A percentile compares a stretch with the other conserved stretches of the same genome.
Conservation (phyloP, 2,888 invertebrate species). For the Microctonus hyperodae region DNA sequence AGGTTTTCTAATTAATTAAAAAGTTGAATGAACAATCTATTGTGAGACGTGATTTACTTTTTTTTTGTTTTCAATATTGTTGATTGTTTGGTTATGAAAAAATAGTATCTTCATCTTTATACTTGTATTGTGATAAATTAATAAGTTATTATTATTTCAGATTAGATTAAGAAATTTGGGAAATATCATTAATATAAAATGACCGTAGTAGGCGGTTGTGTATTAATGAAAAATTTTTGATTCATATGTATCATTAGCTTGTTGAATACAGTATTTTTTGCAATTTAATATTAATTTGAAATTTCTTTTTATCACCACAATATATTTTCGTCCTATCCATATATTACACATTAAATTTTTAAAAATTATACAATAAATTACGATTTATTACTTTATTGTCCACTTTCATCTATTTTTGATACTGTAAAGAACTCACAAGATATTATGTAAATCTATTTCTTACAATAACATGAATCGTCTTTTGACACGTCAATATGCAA, state of each 20-base stretch:
- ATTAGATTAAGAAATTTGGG: neutral
- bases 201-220: neutral
- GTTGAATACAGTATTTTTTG: slow-evolving; percentile 38
- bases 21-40: too few relatives aligned
- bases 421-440: slow-evolving; percentile 12
- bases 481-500: slow-evolving; percentile 11
- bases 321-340: too few relatives aligned
- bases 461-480: neutral
- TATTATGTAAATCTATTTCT: neutral
- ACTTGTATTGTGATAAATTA: slow-evolving; percentile 20
- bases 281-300: slow-evolving; percentile 23
- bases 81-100: too few relatives aligned
- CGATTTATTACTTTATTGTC: slow-evolving; percentile 1
- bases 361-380: too few relatives aligned
- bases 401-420: slow-evolving; percentile 3
- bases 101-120: too few relatives aligned
- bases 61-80: too few relatives aligned
- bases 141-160: neutral
- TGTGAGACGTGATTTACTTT: too few relatives aligned
- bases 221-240: neutral
- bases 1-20: too few relatives aligned
- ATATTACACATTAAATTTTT: too few relatives aligned
- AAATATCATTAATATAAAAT: neutral
- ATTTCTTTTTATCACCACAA: slow-evolving; percentile 18
- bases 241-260: slow-evolving; percentile 21